phyloP scores from a whole-genome alignment of 2,113 vertebrate species.

The Nannospalax galili region DNA sequence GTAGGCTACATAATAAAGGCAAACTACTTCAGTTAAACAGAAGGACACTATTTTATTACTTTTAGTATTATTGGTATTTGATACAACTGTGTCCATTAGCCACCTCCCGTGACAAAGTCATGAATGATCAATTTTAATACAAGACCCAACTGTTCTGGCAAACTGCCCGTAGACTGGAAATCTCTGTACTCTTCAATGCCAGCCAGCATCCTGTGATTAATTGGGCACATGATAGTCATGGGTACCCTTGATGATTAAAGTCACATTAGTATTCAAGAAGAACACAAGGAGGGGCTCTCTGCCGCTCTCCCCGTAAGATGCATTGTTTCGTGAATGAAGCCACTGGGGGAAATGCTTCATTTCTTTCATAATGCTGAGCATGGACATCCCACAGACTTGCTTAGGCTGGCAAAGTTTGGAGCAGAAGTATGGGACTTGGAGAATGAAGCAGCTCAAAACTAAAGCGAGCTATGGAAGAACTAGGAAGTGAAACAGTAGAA shows the following conservation, averaged over 20 bases:
- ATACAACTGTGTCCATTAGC: not conserved
- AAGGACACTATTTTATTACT: not conserved
- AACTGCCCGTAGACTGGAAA: not conserved
- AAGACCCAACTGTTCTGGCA: not conserved
- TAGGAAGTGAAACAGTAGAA: slow-evolving; percentile 70
- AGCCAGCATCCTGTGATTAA: slow-evolving; percentile 13
- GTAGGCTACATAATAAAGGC: not conserved
- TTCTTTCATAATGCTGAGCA: slow-evolving; percentile 57
- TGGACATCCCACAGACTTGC: slow-evolving; percentile 66
- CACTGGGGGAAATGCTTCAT: slow-evolving; percentile 17
- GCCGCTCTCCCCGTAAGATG: not conserved
- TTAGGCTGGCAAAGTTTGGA: slow-evolving; percentile 72
- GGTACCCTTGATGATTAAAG: slow-evolving; percentile 46
- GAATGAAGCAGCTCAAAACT: slow-evolving; percentile 46
- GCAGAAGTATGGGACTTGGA: slow-evolving; percentile 60
- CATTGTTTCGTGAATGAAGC: slow-evolving; percentile 15
- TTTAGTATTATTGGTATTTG: not conserved
- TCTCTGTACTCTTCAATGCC: not conserved
- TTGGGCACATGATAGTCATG: slow-evolving; percentile 51
- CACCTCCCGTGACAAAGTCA: not conserved
- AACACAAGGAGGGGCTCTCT: not conserved
- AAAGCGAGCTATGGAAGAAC: slow-evolving; percentile 65
- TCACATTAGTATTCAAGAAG: not conserved
- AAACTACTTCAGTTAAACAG: slow-evolving; percentile 12
- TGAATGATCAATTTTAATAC: not conserved